A percentile compares a stretch with the other conserved stretches of the same genome.
These are phyloP conservation scores for Trachelus tabidus DNA, from an alignment of 2,888 invertebrate genomes.

Conservation along the genomic window DNA sequence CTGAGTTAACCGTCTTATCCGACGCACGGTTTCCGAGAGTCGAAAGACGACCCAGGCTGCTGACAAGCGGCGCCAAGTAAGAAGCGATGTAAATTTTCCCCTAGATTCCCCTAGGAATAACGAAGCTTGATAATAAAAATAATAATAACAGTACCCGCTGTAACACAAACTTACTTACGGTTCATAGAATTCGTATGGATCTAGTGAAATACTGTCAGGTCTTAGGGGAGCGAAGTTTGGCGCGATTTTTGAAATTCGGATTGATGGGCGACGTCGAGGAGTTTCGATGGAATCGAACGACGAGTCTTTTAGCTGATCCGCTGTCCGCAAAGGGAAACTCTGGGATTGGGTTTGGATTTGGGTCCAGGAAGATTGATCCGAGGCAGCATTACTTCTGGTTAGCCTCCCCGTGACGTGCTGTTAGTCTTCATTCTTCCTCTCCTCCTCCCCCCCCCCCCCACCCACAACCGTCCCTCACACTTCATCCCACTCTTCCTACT, in stretches of 20 bases:
- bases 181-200: neutral
- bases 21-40: constrained; percentile 52
- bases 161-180: neutral
- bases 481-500: neutral
- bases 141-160: neutral
- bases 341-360: constrained; percentile 42
- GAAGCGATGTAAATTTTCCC: neutral
- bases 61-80: neutral
- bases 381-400: constrained; percentile 64
- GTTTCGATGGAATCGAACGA: neutral
- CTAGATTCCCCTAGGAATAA: neutral
- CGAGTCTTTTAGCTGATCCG: neutral
- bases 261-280: neutral
- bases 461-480: neutral
- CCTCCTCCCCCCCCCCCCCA: constrained; percentile 34
- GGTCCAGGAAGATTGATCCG: constrained; percentile 59
- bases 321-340: neutral
- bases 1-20: constrained; percentile 61
- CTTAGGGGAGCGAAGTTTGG: neutral
- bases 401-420: constrained; percentile 61
- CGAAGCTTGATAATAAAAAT: neutral
- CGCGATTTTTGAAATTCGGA: neutral
- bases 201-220: neutral
- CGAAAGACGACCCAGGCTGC: neutral
- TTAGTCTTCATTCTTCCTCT: constrained; percentile 63